Base-by-base conservation (phyloP, 1,140 invertebrate species). In the Bombus difficillimus region DNA sequence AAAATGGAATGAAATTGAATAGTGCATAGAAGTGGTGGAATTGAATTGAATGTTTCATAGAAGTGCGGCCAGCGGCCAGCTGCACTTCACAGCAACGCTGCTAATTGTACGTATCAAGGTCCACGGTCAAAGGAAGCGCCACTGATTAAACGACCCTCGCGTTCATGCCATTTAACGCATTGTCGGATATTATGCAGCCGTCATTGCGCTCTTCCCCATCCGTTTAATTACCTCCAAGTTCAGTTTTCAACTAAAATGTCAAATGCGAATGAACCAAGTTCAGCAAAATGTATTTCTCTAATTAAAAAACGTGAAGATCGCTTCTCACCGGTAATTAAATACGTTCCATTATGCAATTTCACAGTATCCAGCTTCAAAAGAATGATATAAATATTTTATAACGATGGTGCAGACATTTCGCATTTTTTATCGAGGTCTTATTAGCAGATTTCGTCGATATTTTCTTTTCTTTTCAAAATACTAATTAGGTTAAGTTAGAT, bases 121-220 rank as follows among this genome's bases (percentile, higher is more conserved):
- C 84, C 90, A 91, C 81, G 90, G 90, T 90, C 89, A 91, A 91
- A 91, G 90, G 90, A 90, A 91, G 89, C 79, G 78, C 62, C 89
- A 82, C 87, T 90, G 89, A 90, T 90, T 84, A 78, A 83, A 34
- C 80, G 87, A 87, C 87, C 90, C 89, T 86, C 89, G 83, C 77
- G 34, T 59, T 62, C 47, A 41, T 71, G 32, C 69, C 85, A 69
- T 89, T 72, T 86, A 89, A 86, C 76, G 64, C 71, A 78, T 64
- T 66, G 80, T 86, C 81, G 64, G 76, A 68, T 41, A 69, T 69
- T 72, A 32, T 75, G 64, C 85, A 43, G 79, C 57, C 76, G 77
- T 13, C 34, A 37, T 69, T 59, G 66, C 73, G 34, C 72, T 78
- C 78, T 82, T 90, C 76, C 72, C 66, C 77, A 34, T 43, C 68